Conservation (phyloP, 2,113 vertebrate genomes). For the Albula glossodonta region DNA sequence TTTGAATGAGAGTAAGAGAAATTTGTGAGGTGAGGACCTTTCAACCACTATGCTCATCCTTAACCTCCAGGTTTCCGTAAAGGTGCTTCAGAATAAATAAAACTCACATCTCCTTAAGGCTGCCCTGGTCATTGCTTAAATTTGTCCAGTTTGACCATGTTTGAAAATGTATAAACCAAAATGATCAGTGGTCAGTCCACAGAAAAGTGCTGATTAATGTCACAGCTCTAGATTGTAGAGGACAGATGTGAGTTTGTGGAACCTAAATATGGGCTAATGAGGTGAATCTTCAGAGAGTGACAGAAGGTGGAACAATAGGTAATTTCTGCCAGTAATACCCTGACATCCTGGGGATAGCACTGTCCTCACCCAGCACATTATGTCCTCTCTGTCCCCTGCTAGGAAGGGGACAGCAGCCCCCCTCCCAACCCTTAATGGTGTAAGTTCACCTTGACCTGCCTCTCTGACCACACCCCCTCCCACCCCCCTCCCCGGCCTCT, state of each 20-base stretch:
- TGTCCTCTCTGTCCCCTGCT: not conserved
- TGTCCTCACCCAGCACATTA: not conserved
- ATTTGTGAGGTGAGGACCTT: not conserved
- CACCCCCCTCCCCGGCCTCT: constrained; percentile 31
- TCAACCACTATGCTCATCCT: not conserved
- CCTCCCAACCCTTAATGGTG: constrained; percentile 9
- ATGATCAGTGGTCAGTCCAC: not conserved
- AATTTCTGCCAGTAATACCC: not conserved
- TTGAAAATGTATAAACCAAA: not conserved
- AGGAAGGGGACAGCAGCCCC: not conserved
- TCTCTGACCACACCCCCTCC: constrained; percentile 9
- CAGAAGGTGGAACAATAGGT: constrained; percentile 4
- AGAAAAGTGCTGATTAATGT: constrained; percentile 6
- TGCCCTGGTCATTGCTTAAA: not conserved
- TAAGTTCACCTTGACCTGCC: constrained; percentile 6
- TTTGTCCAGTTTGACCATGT: not conserved
- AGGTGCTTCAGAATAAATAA: not conserved
- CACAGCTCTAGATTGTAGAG: not conserved
- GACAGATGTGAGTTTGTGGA: not conserved
- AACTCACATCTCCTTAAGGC: not conserved
- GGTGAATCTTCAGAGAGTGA: not conserved
- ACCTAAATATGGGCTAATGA: not conserved
- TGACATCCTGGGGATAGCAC: not conserved
- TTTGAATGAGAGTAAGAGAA: not conserved
- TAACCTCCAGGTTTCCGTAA: not conserved